Conservation (phyloP, 2,888 invertebrate genomes). For the Caradrina kadenii region DNA sequence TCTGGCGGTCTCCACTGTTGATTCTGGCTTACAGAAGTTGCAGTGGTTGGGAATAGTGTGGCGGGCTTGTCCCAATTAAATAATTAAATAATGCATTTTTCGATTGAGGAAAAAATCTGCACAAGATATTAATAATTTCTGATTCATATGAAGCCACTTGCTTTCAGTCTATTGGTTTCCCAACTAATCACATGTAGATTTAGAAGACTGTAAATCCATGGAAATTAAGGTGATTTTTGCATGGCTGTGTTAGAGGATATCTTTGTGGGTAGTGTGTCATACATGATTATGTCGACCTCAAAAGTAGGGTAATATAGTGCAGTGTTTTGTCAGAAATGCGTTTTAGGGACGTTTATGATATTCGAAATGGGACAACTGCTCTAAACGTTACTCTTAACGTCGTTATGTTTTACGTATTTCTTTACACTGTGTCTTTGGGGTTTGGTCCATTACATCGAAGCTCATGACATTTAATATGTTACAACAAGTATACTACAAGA, state of each 20-base stretch:
- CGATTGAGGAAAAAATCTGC: conserved; percentile 49
- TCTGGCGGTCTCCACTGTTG: too few relatives aligned
- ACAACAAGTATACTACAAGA: too few relatives aligned
- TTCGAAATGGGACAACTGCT: conserved; percentile 25
- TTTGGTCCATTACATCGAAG: too few relatives aligned
- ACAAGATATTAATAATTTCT: conserved; percentile 42
- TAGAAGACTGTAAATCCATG: rapidly evolving
- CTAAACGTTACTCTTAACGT: too few relatives aligned
- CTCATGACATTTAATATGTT: too few relatives aligned
- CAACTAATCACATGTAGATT: background rate
- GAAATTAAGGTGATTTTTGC: background rate
- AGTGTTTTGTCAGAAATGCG: conserved; percentile 58
- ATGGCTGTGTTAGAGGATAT: background rate
- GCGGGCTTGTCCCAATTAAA: too few relatives aligned
- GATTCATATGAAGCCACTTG: conserved; percentile 35
- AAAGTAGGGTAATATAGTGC: conserved; percentile 61
- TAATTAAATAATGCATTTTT: too few relatives aligned
- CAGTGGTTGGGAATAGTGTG: too few relatives aligned
- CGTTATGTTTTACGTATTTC: conserved; percentile 3
- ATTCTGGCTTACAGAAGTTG: too few relatives aligned
- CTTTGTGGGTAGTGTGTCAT: conserved; percentile 45
- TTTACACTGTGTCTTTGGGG: background rate
- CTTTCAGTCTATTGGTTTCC: conserved; percentile 23
- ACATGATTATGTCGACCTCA: conserved; percentile 57
- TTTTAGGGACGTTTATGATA: conserved; percentile 28